Base-by-base conservation (phyloP, 2,888 invertebrate species). In the Perdita meconis region DNA sequence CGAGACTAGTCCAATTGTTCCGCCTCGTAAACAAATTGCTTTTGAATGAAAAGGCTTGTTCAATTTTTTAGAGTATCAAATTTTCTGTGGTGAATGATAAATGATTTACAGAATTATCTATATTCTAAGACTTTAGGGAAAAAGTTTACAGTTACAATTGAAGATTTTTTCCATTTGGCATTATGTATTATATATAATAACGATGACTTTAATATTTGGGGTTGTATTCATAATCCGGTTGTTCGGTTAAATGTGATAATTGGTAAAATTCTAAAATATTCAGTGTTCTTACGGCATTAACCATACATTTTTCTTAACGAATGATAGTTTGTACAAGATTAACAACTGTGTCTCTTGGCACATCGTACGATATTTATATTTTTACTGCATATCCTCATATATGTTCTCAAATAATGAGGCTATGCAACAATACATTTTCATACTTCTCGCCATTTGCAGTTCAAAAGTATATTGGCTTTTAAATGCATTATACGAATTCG, bases 1-100 rank as follows among this genome's bases (percentile, higher is more conserved):
- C 76, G 88, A 90, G 91, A 90, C 91, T 91, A 91, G 91, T 91
- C 90, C 89, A 90, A 90, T 91, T 90, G 91, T 90, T 91, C 86
- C 88, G 89, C 89, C 88, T 89, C 81, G 81, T 86, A 71, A 82
- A 84, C 83, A 83, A 85, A 89, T 80, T 82, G 82, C 72, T 84
- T 84, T 79, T 69, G 78, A 82, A 71, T 44, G 66, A 59, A 65
- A 30, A 55, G 51, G 64, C 63, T 81, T 74, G 64, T 67, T 80
- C 67, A 67, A 67, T 75, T 81, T 73, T 75, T 70, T 64, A 42
- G 76, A 60, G 67, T 80, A 67, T 38, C 40, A 30, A 68, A 42
- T 70, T 30, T 61, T 53, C 50, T 47, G 47, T 68, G 74, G 73
- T 78, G 79, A 69, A 79, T 64, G 67, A 72, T 66, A 66, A 63